Evolutionary conservation across 1,140 invertebrate species (phyloP).

Genomic region (Drosophila mayri): DNA sequence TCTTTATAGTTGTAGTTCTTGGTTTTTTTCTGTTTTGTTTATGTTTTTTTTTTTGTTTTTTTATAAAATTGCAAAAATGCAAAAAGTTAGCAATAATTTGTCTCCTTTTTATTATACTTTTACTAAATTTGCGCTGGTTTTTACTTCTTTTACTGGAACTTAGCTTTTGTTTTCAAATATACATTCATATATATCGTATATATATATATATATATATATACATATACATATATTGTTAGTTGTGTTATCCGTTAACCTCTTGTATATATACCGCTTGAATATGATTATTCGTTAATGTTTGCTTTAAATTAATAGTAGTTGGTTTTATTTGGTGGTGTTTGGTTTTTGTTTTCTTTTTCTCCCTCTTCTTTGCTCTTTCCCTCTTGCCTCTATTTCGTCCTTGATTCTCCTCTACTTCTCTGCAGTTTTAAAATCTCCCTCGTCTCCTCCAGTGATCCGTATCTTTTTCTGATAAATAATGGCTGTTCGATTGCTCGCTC

Average conservation of each 20-base stretch:
- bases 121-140: conserved; percentile 69
- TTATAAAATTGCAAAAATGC: conserved; percentile 85
- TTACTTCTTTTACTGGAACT: conserved; percentile 63
- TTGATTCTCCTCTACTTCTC: background rate
- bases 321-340: conserved; percentile 85
- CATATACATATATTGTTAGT: conserved; percentile 53
- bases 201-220: conserved; percentile 51
- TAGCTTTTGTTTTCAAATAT: conserved; percentile 70
- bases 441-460: conserved; percentile 42
- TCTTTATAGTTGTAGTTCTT: conserved; percentile 30
- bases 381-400: background rate
- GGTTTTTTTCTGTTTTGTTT: conserved; percentile 44
- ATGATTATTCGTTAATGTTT: conserved; percentile 81
- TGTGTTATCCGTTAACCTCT: conserved; percentile 51
- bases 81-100: conserved; percentile 84
- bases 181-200: conserved; percentile 55
- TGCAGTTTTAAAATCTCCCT: conserved; percentile 39
- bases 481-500: conserved; percentile 83
- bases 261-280: conserved; percentile 77
- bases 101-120: conserved; percentile 55
- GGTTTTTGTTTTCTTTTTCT: conserved; percentile 61
- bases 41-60: conserved; percentile 37
- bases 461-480: conserved; percentile 64
- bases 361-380: conserved; percentile 1
- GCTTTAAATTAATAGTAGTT: conserved; percentile 81